Conservation (phyloP, 2,888 invertebrate species). For the Phyllotreta striolata region DNA sequence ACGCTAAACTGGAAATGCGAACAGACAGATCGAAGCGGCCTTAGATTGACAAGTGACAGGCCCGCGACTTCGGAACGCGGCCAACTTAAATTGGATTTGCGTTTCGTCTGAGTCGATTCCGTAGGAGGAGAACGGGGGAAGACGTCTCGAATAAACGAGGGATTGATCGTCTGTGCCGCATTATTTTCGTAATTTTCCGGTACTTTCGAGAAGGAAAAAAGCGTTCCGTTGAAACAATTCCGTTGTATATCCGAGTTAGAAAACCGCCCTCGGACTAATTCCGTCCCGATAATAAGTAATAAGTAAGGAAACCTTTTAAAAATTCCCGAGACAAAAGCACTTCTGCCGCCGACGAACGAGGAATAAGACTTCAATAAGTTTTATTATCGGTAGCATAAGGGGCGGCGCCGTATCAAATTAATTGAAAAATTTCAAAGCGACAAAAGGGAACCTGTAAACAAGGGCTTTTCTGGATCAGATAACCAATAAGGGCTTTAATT, state of each 20-base stretch:
- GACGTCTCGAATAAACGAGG: no score
- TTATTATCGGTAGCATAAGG: slow-evolving; percentile 35
- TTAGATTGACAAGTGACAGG: slow-evolving; percentile 55
- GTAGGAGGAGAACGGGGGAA: no score
- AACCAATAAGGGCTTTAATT: slow-evolving; percentile 43
- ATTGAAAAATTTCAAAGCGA: slow-evolving; percentile 49
- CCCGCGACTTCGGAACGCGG: slow-evolving; percentile 46
- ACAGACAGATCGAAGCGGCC: slow-evolving; percentile 54
- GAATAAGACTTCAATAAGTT: slow-evolving; percentile 42
- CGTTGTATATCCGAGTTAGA: not conserved
- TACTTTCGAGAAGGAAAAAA: no score
- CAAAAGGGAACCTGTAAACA: slow-evolving; percentile 44
- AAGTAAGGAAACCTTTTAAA: slow-evolving; percentile 31
- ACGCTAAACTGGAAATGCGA: slow-evolving; percentile 46
- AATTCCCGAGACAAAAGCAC: slow-evolving; percentile 36
- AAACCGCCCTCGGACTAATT: slow-evolving; percentile 26
- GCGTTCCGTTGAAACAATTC: slow-evolving; percentile 16
- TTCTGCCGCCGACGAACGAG: slow-evolving; percentile 29
- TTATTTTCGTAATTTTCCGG: no score
- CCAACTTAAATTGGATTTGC: slow-evolving; percentile 57
- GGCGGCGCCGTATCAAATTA: slow-evolving; percentile 41
- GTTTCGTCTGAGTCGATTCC: slow-evolving; percentile 40
- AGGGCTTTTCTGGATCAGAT: slow-evolving; percentile 42
- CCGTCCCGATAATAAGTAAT: slow-evolving; percentile 19
- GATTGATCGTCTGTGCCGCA: no score